Evolutionary conservation across 2,113 vertebrate genomes (phyloP).

Genomic region (Lagopus leucura): DNA sequence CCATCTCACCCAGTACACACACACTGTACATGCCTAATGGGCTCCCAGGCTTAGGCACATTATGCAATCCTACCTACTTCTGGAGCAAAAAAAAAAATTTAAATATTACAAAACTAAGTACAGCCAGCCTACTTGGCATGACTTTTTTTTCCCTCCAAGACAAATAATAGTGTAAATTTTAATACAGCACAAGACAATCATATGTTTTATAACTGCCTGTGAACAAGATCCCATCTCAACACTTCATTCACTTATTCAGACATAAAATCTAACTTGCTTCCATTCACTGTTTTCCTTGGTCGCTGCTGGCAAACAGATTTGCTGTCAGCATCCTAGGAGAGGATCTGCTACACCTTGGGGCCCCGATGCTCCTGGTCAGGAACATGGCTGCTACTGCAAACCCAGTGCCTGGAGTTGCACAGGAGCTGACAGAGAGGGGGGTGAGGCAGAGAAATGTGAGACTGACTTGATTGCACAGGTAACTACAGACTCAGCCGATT

Average conservation of each 20-base stretch:
- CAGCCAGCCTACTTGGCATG: background rate
- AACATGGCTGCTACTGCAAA: background rate
- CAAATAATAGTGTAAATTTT: background rate
- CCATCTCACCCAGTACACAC: background rate
- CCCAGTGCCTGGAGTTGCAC: background rate
- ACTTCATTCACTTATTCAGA: background rate
- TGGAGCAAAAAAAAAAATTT: background rate
- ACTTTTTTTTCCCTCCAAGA: background rate
- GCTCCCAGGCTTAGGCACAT: background rate
- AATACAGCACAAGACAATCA: background rate
- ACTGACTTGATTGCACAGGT: background rate
- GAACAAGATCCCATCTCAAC: background rate
- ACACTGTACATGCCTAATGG: background rate
- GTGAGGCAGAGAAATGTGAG: background rate
- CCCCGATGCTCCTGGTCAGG: background rate
- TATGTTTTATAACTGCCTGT: background rate
- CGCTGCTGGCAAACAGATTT: constrained; percentile 2
- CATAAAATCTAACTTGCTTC: background rate
- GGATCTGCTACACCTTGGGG: constrained; percentile 31
- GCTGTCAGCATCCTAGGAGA: constrained; percentile 5
- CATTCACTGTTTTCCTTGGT: background rate
- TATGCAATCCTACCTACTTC: background rate
- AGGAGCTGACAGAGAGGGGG: background rate
- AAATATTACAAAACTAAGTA: background rate
- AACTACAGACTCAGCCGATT: background rate